A percentile compares a stretch with the other conserved stretches of the same genome.
Conservation (phyloP, 1,140 invertebrate genomes). For the Heterodera carotae region DNA sequence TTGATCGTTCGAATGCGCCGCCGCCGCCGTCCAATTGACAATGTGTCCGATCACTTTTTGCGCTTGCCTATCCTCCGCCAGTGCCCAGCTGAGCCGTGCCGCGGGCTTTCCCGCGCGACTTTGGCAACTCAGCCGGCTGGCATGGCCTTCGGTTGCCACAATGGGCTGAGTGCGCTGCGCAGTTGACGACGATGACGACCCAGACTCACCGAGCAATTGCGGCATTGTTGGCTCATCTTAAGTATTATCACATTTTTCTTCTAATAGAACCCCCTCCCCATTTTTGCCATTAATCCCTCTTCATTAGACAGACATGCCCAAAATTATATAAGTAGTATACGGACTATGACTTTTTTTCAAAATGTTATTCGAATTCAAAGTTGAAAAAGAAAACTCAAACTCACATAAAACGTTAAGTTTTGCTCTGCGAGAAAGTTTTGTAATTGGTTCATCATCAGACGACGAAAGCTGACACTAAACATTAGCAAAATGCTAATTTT, state of each 20-base stretch:
- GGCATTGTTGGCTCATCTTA: conserved; percentile 27
- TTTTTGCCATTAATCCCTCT: too few relatives aligned
- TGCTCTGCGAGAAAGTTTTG: conserved; percentile 20
- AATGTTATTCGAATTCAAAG: too few relatives aligned
- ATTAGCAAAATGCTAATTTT: background rate
- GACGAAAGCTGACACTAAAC: conserved; percentile 31
- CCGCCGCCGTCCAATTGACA: conserved; percentile 1
- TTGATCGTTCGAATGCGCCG: too few relatives aligned
- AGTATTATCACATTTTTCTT: background rate
- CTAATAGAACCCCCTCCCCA: too few relatives aligned
- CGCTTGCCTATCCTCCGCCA: conserved; percentile 28
- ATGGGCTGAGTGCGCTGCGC: conserved; percentile 24
- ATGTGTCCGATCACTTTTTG: conserved; percentile 28
- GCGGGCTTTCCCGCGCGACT: conserved; percentile 24
- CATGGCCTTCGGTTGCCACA: conserved; percentile 26
- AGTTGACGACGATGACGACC: background rate
- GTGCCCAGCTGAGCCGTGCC: conserved; percentile 31
- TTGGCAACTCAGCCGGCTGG: conserved; percentile 18
- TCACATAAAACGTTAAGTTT: conserved; percentile 24
- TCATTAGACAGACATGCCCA: too few relatives aligned
- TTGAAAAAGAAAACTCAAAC: too few relatives aligned
- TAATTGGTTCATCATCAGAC: conserved; percentile 23
- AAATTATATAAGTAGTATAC: too few relatives aligned
- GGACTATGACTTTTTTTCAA: too few relatives aligned
- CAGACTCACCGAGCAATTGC: conserved; percentile 21